Base-by-base conservation (phyloP, 2,113 vertebrate species). In the Ivindomyrus marchei region DNA sequence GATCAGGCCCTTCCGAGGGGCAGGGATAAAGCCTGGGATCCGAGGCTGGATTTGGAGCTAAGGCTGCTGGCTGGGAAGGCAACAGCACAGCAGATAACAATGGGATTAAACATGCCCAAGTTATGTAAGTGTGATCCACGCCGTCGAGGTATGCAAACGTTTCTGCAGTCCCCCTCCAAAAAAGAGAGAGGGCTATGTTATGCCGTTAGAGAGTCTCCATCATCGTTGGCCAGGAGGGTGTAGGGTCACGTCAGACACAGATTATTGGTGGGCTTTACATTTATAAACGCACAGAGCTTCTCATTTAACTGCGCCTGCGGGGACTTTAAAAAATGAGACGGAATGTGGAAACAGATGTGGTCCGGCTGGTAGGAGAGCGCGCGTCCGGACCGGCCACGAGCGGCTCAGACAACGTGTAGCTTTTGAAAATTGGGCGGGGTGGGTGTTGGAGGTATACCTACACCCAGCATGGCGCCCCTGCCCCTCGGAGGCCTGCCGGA, bases 31-130 rank as follows among this genome's bases (percentile, higher is more conserved):
- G 96, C 96, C 94, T 94, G 95, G 95, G 95, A 94, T 96, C 96
- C 95, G 96, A 96, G 96, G 96, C 95, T 96, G 96, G 96, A 97
- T 97, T 97, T 97, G 96, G 96, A 95, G 96, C 96, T 97, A 96
- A 97, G 95, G 96, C 96, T 95, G 96, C 95, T 97, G 94, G 95
- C 96, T 96, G 94, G 95, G 94, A 95, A 95, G 94, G 88, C 95
- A 93, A 94, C 94, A 94, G 94, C 96, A 95, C 95, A 95, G 96
- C 96, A 96, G 96, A 96, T 95, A 95, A 96, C 95, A 96, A 95
- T 95, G 93, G 95, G 95, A 96, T 97, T 96, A 95, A 95, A 96
- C 95, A 96, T 95, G 96, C 95, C 96, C 96, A 95, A 95, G 93
- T 95, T 96, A 96, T 94, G 94, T 94, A 94, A 96, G 95, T 94